Conservation (phyloP, 1,140 invertebrate species). For the Hylyphantes graminicola region DNA sequence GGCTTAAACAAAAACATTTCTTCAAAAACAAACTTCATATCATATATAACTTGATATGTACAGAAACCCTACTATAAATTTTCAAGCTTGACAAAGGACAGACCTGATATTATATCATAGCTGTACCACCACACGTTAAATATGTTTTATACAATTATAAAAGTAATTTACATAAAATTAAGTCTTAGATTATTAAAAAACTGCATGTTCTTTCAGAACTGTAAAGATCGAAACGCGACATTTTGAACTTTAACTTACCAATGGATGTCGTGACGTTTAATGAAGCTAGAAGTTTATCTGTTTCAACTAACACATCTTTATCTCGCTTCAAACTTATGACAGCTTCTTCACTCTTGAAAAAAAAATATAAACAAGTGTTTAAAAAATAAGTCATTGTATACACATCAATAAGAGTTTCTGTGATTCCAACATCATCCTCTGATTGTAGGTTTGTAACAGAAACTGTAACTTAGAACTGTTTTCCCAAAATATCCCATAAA, state of each 20-base stretch:
- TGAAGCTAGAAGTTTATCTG: conserved; percentile 53
- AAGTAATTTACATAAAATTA: too few relatives aligned
- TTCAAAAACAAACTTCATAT: too few relatives aligned
- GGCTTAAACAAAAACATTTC: too few relatives aligned
- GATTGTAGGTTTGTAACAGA: too few relatives aligned
- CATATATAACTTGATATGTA: too few relatives aligned
- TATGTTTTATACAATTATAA: too few relatives aligned
- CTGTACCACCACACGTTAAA: too few relatives aligned
- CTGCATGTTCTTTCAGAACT: neutral
- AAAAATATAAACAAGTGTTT: neutral
- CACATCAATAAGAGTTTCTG: neutral
- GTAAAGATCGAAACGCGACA: neutral
- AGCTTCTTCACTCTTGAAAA: conserved; percentile 42
- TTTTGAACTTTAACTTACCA: conserved; percentile 5
- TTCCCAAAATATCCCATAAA: neutral
- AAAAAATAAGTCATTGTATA: neutral
- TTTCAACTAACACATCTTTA: conserved; percentile 55
- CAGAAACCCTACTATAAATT: too few relatives aligned
- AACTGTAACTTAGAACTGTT: neutral
- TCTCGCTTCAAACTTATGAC: conserved; percentile 21
- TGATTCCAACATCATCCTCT: neutral
- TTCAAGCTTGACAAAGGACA: too few relatives aligned
- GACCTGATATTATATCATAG: too few relatives aligned
- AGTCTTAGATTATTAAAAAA: too few relatives aligned
- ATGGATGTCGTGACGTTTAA: conserved; percentile 45